A percentile compares a stretch with the other conserved stretches of the same genome.
Evolutionary conservation across 2,797 vertebrate species (phyloP).

Genomic region (Garrulus glandarius): DNA sequence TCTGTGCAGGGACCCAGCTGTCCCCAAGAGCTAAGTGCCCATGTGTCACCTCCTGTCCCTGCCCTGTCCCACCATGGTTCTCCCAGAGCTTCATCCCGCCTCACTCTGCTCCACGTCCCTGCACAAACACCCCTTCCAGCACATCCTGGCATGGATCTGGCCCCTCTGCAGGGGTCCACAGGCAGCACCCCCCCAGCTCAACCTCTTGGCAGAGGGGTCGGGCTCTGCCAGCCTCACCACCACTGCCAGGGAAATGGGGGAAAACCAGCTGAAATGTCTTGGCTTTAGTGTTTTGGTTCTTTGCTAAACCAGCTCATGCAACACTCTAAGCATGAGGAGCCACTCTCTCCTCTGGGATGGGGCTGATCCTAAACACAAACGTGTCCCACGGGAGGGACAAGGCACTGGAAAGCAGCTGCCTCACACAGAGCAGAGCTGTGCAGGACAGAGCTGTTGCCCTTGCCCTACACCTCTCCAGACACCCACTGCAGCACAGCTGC

Average conservation of each 20-base stretch:
- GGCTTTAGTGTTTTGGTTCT: slow-evolving; percentile 15
- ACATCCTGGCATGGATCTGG: neutral
- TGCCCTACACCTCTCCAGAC: fast-evolving
- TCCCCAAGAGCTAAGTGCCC: neutral
- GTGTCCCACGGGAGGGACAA: neutral
- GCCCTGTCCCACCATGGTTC: neutral
- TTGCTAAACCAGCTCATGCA: neutral
- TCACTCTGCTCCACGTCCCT: neutral
- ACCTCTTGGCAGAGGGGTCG: fast-evolving
- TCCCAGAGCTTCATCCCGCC: neutral
- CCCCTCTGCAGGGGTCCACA: neutral
- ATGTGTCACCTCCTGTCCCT: fast-evolving
- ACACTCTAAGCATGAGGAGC: neutral
- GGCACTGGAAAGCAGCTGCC: slow-evolving; percentile 47
- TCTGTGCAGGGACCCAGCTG: neutral
- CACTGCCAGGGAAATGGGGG: neutral
- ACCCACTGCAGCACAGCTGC: neutral
- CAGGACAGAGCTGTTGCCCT: neutral
- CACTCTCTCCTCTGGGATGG: neutral
- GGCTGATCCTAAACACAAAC: neutral
- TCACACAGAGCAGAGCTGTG: neutral
- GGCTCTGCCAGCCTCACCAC: neutral
- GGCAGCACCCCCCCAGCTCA: neutral
- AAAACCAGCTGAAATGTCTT: neutral
- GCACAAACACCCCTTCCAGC: neutral